Percentiles rank a stretch among this genome's conserved stretches.
Evolutionary conservation across 2,113 vertebrate species (phyloP).

Genomic region (Reinhardtius hippoglossoides): DNA sequence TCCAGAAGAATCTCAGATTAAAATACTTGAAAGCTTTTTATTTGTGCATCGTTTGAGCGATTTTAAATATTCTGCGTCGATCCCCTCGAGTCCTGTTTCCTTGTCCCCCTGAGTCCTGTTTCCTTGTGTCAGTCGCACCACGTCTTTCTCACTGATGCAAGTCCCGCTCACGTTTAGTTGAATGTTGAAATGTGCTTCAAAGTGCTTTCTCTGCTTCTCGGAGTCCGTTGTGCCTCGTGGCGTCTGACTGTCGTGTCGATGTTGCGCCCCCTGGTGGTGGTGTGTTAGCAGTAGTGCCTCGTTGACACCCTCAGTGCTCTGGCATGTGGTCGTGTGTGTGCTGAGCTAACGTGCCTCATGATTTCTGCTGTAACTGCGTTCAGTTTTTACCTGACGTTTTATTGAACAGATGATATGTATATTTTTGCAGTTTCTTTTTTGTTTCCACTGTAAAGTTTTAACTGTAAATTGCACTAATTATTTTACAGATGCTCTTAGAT

Average conservation of each 20-base stretch:
- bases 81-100: no score
- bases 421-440: slow-evolving; percentile 76
- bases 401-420: slow-evolving; percentile 71
- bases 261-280: slow-evolving; percentile 17
- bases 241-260: slow-evolving; percentile 2
- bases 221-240: slow-evolving; percentile 61
- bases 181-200: slow-evolving; percentile 37
- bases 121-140: no score
- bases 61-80: no score
- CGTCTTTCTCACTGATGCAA: neutral
- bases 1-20: no score
- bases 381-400: slow-evolving; percentile 54
- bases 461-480: slow-evolving; percentile 81
- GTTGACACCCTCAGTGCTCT: neutral
- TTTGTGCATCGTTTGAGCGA: no score
- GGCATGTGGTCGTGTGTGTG: slow-evolving; percentile 10
- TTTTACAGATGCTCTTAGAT: slow-evolving; percentile 72
- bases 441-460: slow-evolving; percentile 70
- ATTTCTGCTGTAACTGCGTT: slow-evolving; percentile 10
- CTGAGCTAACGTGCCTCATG: slow-evolving; percentile 64
- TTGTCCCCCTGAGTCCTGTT: no score
- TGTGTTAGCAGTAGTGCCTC: slow-evolving; percentile 25
- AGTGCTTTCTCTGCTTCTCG: slow-evolving; percentile 45
- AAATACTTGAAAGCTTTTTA: no score
- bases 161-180: neutral